Evolutionary conservation across 2,888 invertebrate species (phyloP), one percentile per base, ranked within the genome.

Genomic region (Lycia hirtaria): DNA sequence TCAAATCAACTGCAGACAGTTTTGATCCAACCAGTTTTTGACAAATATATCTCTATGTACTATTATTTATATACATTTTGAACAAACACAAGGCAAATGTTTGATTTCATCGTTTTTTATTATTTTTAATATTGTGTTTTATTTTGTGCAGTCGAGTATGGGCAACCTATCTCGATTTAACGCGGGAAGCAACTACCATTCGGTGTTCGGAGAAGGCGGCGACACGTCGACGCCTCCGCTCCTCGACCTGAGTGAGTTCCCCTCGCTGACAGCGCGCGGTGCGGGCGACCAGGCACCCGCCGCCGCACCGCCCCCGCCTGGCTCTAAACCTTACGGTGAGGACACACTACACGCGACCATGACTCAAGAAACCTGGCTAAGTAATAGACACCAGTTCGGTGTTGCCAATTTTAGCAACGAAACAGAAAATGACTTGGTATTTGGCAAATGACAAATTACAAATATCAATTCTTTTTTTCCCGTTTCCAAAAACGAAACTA

Each of bases 191-290:
- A 92, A 93, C 87, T 96, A 96, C 93, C 97, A 97, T 87, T 96
- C 96, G 76, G 96, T 97, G 88, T 97, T 97, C 80, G 94, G 94
- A 61, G 95, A 94, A 77, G 94, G 96, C 65, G 94, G 94, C 65
- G 95, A 95, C 81, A 94, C 95, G 76, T 94, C 95, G 78, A 96
- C 97, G 78, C 97, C 97, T 64, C 97, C 97, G 69, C 93, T 97
- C 69, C 93, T 98, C 77, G 98, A 98, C 93, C 95, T 97, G 71
- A 97, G 97, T 80, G 98, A 98, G 93, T 98, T 98, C 90, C 98
- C 98, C 65, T 97, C 97, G 72, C 93, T 98, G 81, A 97, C 97
- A 77, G 97, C 96, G 87, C 94, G 97, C 82, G 97, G 96, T 72
- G 95, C 95, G 75, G 95, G 95, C 71, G 95, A 95, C 93, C 94